Percentiles rank a stretch among this genome's conserved stretches.
phyloP scores from a whole-genome alignment of 2,113 vertebrate genomes.

The zebrafish (Danio rerio) region DNA sequence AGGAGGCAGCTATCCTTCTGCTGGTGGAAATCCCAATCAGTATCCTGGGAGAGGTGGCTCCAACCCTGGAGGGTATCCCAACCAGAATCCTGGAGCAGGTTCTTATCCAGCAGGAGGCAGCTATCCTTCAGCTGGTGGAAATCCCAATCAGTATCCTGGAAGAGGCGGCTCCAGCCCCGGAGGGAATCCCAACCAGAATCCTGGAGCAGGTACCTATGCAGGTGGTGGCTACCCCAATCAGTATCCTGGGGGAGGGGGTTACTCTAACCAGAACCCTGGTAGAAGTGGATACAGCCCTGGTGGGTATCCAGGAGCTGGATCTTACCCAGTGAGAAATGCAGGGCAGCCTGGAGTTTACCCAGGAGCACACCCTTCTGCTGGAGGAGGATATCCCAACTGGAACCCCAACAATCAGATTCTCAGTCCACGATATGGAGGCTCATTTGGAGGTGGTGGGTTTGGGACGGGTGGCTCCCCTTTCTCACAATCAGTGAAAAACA shows the following conservation, averaged over 20 bases:
- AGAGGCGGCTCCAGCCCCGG: conserved; percentile 44
- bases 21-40: conserved; percentile 62
- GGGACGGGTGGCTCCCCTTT: conserved; percentile 71
- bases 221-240: conserved; percentile 63
- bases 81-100: conserved; percentile 71
- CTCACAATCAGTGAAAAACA: conserved; percentile 62
- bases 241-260: conserved; percentile 55
- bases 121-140: conserved; percentile 7
- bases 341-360: conserved; percentile 52
- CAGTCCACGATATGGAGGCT: conserved; percentile 71
- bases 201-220: conserved; percentile 58
- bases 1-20: conserved; percentile 48
- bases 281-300: conserved; percentile 38
- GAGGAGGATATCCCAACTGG: conserved; percentile 73
- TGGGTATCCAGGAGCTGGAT: conserved; percentile 37
- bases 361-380: conserved; percentile 58
- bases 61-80: conserved; percentile 64
- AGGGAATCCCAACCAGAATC: conserved; percentile 75
- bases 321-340: conserved; percentile 46
- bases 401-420: conserved; percentile 75
- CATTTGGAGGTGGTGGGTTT: conserved; percentile 63
- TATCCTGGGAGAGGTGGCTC: conserved; percentile 54
- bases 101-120: conserved; percentile 61
- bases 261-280: conserved; percentile 64
- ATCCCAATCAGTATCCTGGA: too few relatives aligned